A percentile compares a stretch with the other conserved stretches of the same genome.
These are phyloP conservation scores for Microdon myrmicae DNA, from an alignment of 2,888 invertebrate species.

Conservation along the genomic window DNA sequence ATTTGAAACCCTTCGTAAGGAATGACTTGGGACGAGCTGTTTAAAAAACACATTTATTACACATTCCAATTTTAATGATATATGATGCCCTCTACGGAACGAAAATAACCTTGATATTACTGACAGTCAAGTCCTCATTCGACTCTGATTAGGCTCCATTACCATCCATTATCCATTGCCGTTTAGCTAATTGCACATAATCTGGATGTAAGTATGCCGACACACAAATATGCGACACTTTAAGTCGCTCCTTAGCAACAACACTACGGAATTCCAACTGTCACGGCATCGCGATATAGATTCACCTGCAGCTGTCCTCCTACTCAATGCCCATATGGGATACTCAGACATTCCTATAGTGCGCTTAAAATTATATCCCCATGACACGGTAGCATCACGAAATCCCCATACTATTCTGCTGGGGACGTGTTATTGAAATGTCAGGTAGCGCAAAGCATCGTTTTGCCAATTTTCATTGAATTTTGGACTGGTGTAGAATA, in stretches of 20 bases:
- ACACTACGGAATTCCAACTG: constrained; percentile 12
- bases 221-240: constrained; percentile 35
- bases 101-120: too few species aligned
- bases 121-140: too few species aligned
- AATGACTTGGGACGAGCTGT: too few species aligned
- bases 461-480: too few species aligned
- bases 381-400: constrained; percentile 35
- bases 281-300: constrained; percentile 9
- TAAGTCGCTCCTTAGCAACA: constrained; percentile 29
- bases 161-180: constrained; percentile 13
- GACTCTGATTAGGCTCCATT: too few species aligned
- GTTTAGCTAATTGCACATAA: constrained; percentile 32
- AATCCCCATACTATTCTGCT: constrained; percentile 2
- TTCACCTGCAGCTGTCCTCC: constrained; percentile 1
- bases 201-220: constrained; percentile 19
- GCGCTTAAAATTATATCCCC: constrained; percentile 39
- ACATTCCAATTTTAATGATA: too few species aligned
- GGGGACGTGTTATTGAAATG: constrained; percentile 40
- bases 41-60: too few species aligned
- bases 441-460: constrained; percentile 12
- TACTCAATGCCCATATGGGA: background rate
- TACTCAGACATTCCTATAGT: constrained; percentile 10
- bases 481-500: too few species aligned
- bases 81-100: too few species aligned
- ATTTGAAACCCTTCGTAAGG: too few species aligned